These are phyloP conservation scores for Trichoplusia ni DNA, from an alignment of 1,140 invertebrate genomes.

Conservation along the genomic window DNA sequence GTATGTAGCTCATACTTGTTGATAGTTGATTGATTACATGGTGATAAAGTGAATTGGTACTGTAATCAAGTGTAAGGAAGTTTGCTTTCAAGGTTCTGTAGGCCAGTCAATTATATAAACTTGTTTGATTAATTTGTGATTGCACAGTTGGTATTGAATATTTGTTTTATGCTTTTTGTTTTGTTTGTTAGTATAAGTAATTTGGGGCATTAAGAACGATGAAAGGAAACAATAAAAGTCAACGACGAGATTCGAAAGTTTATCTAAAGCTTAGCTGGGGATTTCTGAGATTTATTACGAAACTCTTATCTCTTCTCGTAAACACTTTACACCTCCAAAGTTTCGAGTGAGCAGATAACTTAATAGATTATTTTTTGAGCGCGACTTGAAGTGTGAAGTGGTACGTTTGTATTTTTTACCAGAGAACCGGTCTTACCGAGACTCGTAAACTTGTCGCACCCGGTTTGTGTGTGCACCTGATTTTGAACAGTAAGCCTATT, in stretches of 20 bases:
- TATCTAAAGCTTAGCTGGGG: constrained; percentile 4
- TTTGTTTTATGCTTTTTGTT: neutral
- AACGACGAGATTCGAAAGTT: constrained; percentile 21
- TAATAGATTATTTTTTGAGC: constrained; percentile 37
- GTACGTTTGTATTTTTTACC: constrained; percentile 12
- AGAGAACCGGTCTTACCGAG: constrained; percentile 5
- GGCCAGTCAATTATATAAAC: too few species aligned
- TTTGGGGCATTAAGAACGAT: neutral
- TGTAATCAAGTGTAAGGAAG: too few species aligned
- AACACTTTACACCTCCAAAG: constrained; percentile 38
- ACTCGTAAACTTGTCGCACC: constrained; percentile 9
- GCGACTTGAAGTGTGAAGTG: constrained; percentile 28
- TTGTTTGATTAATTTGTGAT: neutral
- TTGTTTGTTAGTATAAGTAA: too few species aligned
- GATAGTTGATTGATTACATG: neutral
- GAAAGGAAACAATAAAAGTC: constrained; percentile 11
- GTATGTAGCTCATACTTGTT: constrained; percentile 2
- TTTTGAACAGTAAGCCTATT: constrained; percentile 15
- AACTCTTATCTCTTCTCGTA: constrained; percentile 30
- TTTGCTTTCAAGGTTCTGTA: too few species aligned
- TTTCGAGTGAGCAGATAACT: constrained; percentile 38
- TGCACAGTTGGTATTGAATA: neutral
- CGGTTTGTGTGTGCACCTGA: constrained; percentile 18
- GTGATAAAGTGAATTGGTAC: too few species aligned
- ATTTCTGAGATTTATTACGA: constrained; percentile 20